Evolutionary conservation across 2,113 vertebrate genomes (phyloP).

Genomic region (Phyllostomus hastatus): DNA sequence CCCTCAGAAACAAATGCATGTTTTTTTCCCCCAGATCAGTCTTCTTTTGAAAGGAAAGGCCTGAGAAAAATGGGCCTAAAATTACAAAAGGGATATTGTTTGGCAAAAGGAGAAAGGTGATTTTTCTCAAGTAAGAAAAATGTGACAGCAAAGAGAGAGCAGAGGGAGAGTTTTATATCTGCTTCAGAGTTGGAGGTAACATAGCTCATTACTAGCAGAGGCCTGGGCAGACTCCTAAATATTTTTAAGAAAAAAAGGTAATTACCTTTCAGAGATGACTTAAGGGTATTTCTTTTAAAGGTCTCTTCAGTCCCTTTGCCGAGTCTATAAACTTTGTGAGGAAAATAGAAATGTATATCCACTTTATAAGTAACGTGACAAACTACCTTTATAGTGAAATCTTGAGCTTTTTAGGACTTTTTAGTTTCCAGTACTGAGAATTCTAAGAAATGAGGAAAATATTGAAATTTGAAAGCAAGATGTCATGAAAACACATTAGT

Average conservation of each 20-base stretch:
- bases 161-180: background rate
- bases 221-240: background rate
- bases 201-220: background rate
- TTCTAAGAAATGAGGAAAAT: background rate
- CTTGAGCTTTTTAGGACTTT: background rate
- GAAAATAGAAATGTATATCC: conserved; percentile 14
- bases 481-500: background rate
- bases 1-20: background rate
- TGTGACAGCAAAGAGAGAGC: background rate
- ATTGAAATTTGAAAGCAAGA: background rate
- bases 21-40: background rate
- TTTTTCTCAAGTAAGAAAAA: conserved; percentile 26
- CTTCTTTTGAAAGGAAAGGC: background rate
- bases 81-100: background rate
- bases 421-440: background rate
- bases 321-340: conserved; percentile 35
- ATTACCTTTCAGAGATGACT: conserved; percentile 45
- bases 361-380: background rate
- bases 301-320: conserved; percentile 32
- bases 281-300: conserved; percentile 43
- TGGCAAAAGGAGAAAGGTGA: background rate
- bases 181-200: background rate
- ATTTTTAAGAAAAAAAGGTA: conserved; percentile 10
- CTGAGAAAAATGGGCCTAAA: conserved; percentile 15
- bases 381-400: background rate